Base-by-base conservation (phyloP, 2,797 vertebrate species). In the Lerista edwardsae region DNA sequence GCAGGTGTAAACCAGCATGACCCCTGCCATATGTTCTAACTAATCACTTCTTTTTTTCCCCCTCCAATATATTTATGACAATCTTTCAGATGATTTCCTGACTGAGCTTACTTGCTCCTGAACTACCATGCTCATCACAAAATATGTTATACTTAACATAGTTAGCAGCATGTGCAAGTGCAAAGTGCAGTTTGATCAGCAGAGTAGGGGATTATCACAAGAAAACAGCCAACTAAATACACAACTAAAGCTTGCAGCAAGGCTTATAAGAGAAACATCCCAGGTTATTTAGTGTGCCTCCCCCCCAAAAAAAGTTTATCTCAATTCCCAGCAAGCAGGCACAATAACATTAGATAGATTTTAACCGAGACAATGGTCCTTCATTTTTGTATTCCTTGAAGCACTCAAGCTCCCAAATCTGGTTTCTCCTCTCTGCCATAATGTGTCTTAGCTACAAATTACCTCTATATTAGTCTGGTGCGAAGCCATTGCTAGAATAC, bases 341-440 rank as follows among this genome's bases (percentile, higher is more conserved):
- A 72, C 34, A 79, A 41, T 39, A 78, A 74, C 27, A 6, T 86
- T 75, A 75, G 75, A 89, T 80, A 90, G 72, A 29, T 86, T 89
- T 88, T 86, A 72, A 84, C 87, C 83, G 81, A 36, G 31, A 64
- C 72, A 82, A 79, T 87, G 65, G 64, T 91, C 29, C 82, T 79
- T 73, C 0, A 1, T 77, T 86, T 62, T 61, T 81, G 3, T 11
- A 84, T 57, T 76, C 3, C 27, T 41, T 10, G 14, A n/a, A 39
- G 62, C 15, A 3, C 36, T 47, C 82, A 75, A 75, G 78, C 47
- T 76, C 27, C 85, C 86, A 59, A 84, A 86, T 84, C 92, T 86
- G 87, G 15, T 87, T 86, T 88, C 82, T 87, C 59, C 59, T 84
- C 75, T 25, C 31, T 81, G 78, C 75, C 82, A 23, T 87, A 82